Evolutionary conservation across 2,797 vertebrate species (phyloP).

Genomic region (Sebastes vulpes): DNA sequence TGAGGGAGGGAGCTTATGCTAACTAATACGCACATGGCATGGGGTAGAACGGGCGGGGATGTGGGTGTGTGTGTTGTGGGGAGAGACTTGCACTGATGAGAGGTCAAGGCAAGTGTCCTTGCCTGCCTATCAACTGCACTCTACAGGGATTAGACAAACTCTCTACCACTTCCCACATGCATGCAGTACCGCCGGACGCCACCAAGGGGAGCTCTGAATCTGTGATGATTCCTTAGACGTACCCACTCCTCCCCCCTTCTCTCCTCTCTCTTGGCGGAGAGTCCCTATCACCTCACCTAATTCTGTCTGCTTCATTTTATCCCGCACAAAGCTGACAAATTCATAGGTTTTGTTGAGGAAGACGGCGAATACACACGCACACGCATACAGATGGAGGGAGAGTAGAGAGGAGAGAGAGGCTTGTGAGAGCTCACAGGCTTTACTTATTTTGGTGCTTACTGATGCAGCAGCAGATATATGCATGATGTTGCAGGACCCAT

Average conservation of each 20-base stretch:
- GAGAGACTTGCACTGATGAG: constrained; percentile 37
- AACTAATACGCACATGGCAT: constrained; percentile 13
- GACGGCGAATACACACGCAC: constrained; percentile 31
- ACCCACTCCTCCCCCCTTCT: background rate
- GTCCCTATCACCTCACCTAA: constrained; percentile 73
- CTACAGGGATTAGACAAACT: constrained; percentile 45
- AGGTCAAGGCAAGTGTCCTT: constrained; percentile 62
- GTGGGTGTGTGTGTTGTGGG: background rate
- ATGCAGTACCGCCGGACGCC: constrained; percentile 45
- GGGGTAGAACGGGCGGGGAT: background rate
- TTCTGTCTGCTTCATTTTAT: constrained; percentile 79
- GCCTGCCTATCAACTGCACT: constrained; percentile 58
- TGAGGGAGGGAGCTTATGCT: constrained; percentile 1
- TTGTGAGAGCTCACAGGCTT: constrained; percentile 34
- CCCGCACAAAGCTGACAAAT: constrained; percentile 75
- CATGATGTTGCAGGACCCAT: constrained; percentile 35
- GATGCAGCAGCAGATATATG: constrained; percentile 56
- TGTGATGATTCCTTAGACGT: constrained; percentile 22
- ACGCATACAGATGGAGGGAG: background rate
- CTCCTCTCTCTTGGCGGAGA: constrained; percentile 43
- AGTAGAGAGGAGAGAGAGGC: background rate
- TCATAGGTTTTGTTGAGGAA: constrained; percentile 58
- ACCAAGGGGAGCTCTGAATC: constrained; percentile 79
- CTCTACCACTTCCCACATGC: background rate
- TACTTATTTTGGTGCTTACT: constrained; percentile 48